Evolutionary conservation across 53 echinoderm and acorn worm species (phyloP).

Genomic region (Crossaster papposus): DNA sequence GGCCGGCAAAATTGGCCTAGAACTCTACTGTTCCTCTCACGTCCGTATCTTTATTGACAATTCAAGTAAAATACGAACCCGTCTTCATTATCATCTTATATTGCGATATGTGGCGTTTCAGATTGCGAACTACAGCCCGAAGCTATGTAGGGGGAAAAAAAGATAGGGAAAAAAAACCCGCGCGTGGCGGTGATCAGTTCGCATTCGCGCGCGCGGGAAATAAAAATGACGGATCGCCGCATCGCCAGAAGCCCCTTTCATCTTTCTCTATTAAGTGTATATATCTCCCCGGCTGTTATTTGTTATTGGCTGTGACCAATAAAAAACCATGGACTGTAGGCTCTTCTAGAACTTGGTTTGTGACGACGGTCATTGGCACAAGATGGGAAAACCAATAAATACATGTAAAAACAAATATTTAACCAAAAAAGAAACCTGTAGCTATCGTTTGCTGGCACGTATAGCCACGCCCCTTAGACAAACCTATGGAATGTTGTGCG

Average conservation of each 20-base stretch:
- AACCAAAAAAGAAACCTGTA: neutral
- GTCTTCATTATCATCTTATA: slow-evolving; percentile 22
- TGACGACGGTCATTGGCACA: slow-evolving; percentile 39
- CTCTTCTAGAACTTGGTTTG: neutral
- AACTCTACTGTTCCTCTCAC: neutral
- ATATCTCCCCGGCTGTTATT: slow-evolving; percentile 9
- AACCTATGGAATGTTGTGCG: too few relatives aligned
- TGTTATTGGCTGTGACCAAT: slow-evolving; percentile 42
- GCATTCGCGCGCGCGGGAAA: neutral
- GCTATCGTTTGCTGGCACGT: neutral
- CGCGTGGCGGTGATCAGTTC: slow-evolving; percentile 11
- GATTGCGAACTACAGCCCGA: slow-evolving; percentile 20
- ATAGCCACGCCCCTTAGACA: too few relatives aligned
- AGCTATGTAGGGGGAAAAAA: neutral
- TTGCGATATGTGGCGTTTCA: slow-evolving; percentile 16
- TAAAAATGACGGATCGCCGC: slow-evolving; percentile 17
- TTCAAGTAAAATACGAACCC: neutral
- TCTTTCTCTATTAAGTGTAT: slow-evolving; percentile 2
- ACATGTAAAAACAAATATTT: neutral
- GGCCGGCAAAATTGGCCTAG: slow-evolving; percentile 33
- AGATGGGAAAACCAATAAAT: neutral
- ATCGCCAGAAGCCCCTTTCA: slow-evolving; percentile 21
- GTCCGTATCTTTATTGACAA: neutral
- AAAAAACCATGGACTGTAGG: slow-evolving; percentile 26
- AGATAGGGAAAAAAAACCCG: neutral